Evolutionary conservation across 2,888 invertebrate genomes (phyloP).

Genomic region (Stenodema calcarata): DNA sequence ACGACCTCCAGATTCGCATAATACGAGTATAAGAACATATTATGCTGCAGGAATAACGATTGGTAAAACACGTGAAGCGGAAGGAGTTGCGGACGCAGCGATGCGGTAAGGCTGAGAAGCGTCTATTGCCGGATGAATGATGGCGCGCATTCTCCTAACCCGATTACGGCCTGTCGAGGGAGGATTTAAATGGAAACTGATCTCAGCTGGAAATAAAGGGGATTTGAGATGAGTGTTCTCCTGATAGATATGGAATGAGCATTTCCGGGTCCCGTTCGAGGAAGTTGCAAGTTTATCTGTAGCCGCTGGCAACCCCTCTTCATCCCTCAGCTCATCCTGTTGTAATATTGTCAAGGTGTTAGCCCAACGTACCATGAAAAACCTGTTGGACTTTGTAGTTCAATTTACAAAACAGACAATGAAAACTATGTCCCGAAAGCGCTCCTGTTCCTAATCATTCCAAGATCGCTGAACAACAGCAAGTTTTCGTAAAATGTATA

Average conservation of each 20-base stretch:
- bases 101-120: conserved; percentile 3
- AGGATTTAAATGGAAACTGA: conserved; percentile 50
- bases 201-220: conserved; percentile 49
- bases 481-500: too few relatives aligned
- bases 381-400: background rate
- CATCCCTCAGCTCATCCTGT: background rate
- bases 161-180: conserved; percentile 44
- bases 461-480: too few relatives aligned
- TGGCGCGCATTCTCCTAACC: conserved; percentile 46
- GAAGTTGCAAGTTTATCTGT: conserved; percentile 23
- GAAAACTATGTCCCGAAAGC: too few relatives aligned
- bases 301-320: background rate
- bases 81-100: background rate
- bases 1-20: background rate
- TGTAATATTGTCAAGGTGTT: background rate
- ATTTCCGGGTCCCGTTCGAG: background rate
- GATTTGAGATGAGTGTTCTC: conserved; percentile 38
- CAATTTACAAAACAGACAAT: background rate
- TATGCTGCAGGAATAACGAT: background rate
- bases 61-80: background rate
- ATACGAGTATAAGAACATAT: too few relatives aligned
- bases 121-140: conserved; percentile 46
- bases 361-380: background rate
- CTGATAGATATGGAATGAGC: conserved; percentile 19
- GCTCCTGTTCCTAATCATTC: too few relatives aligned